Conservation (phyloP, 2,888 invertebrate genomes). For the Caenorhabditis macrosperma region DNA sequence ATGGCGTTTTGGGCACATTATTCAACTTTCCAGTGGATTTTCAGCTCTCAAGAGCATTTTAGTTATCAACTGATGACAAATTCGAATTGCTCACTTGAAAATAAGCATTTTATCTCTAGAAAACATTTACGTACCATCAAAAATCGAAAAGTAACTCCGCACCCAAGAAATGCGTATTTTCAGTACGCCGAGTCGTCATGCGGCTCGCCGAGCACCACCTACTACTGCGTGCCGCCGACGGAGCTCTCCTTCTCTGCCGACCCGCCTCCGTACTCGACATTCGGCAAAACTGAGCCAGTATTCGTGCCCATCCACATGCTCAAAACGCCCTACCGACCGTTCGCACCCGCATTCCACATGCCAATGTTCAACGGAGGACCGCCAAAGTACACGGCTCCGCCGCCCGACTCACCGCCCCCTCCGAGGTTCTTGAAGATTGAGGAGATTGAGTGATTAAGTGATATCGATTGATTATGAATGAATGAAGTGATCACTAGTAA, state of each 20-base stretch:
- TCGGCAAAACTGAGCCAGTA: slow-evolving; percentile 38
- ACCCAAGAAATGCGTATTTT: not conserved
- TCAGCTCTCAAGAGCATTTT: too few relatives aligned
- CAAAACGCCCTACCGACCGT: slow-evolving; percentile 60
- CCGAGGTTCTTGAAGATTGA: slow-evolving; percentile 62
- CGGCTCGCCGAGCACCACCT: slow-evolving; percentile 39
- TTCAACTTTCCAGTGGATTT: too few relatives aligned
- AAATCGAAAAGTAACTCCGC: not conserved
- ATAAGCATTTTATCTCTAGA: not conserved
- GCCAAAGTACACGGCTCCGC: slow-evolving; percentile 51
- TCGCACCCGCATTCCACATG: slow-evolving; percentile 50
- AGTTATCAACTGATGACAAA: too few relatives aligned
- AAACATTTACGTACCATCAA: not conserved
- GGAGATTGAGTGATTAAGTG: slow-evolving; percentile 60
- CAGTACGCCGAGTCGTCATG: slow-evolving; percentile 59
- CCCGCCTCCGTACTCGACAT: slow-evolving; percentile 64
- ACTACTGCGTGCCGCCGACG: slow-evolving; percentile 61
- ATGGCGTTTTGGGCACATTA: too few relatives aligned
- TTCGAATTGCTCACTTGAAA: too few relatives aligned
- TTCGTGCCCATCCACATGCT: slow-evolving; percentile 65
- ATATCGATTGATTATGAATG: not conserved
- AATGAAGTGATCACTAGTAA: too few relatives aligned
- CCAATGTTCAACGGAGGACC: slow-evolving; percentile 47
- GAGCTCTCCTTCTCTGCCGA: slow-evolving; percentile 50
- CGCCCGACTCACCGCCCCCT: slow-evolving; percentile 52